phyloP scores from a whole-genome alignment of 2,113 vertebrate genomes.

The Stigmatopora nigra region DNA sequence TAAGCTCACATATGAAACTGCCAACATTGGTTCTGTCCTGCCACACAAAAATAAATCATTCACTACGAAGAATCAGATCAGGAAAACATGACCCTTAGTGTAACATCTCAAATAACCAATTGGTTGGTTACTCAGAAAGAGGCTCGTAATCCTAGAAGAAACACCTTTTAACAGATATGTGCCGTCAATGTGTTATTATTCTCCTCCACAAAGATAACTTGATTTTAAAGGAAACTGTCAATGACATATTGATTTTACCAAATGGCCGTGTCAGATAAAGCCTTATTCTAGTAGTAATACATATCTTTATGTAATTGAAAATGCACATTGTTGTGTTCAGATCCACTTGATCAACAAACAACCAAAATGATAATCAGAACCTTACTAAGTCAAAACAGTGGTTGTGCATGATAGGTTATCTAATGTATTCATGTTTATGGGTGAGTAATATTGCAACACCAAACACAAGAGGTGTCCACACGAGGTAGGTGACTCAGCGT shows the following conservation, averaged over 20 bases:
- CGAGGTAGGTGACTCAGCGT: background rate
- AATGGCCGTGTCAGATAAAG: background rate
- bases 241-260: background rate
- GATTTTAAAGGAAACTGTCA: background rate
- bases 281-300: background rate
- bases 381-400: background rate
- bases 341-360: background rate
- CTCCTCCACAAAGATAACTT: background rate
- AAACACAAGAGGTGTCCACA: background rate
- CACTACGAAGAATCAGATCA: background rate
- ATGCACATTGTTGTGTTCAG: too few relatives aligned
- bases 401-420: background rate
- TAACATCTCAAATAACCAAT: slow-evolving; percentile 14
- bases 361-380: background rate
- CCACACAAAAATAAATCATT: background rate
- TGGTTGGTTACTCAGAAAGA: background rate
- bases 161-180: too few relatives aligned
- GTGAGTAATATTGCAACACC: background rate
- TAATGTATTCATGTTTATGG: background rate
- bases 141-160: too few relatives aligned
- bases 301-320: too few relatives aligned
- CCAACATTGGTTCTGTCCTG: background rate
- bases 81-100: slow-evolving; percentile 4
- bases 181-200: background rate
- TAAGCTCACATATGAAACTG: background rate